phyloP scores from a whole-genome alignment of 2,797 vertebrate genomes.

The Moxostoma hubbsi region DNA sequence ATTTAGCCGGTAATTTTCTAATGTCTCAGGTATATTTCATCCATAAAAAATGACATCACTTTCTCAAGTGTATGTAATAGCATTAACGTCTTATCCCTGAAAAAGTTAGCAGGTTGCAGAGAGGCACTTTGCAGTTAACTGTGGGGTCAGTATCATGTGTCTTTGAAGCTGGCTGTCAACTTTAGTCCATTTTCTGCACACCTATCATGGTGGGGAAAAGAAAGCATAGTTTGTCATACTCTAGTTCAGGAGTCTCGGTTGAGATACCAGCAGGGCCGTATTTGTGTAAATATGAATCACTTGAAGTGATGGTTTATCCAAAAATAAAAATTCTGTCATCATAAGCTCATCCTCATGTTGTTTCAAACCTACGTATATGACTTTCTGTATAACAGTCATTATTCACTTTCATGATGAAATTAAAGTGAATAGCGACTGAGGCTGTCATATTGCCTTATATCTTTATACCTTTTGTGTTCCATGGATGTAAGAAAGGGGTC shows the following conservation, averaged over 20 bases:
- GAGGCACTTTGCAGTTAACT: constrained; percentile 41
- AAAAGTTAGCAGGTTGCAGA: constrained; percentile 19
- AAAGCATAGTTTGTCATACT: constrained; percentile 42
- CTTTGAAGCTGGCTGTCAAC: constrained; percentile 44
- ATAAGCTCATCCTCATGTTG: no score
- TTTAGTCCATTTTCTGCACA: constrained; percentile 44
- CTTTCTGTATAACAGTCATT: no score
- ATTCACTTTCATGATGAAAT: no score
- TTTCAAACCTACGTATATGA: no score
- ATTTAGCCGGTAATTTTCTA: no score
- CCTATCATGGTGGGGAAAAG: constrained; percentile 41
- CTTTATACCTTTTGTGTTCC: no score
- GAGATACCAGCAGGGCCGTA: not conserved
- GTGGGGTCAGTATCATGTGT: constrained; percentile 42
- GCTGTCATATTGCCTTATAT: no score
- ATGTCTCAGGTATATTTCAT: not conserved
- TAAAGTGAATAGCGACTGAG: no score
- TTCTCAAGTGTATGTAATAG: not conserved
- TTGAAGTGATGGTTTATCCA: no score
- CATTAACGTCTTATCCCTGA: not conserved
- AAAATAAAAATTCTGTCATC: no score
- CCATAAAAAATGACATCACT: not conserved
- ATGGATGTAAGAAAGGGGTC: no score
- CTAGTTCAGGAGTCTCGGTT: constrained; percentile 31
- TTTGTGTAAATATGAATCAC: constrained; percentile 2